Percentiles rank a stretch among this genome's conserved stretches.
phyloP scores from a whole-genome alignment of 1,140 invertebrate species.

The Pogonomyrmex barbatus region DNA sequence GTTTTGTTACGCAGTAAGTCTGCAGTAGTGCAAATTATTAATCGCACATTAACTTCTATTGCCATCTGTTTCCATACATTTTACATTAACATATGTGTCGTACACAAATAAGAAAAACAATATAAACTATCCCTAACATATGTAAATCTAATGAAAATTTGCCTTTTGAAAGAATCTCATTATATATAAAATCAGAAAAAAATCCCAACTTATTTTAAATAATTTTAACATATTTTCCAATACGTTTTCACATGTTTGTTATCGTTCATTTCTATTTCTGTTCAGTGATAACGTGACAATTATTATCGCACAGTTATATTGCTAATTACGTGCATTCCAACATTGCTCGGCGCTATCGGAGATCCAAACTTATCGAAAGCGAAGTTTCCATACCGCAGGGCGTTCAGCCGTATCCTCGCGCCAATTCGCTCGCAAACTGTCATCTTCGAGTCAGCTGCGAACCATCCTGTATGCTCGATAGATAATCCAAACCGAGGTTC shows the following conservation, averaged over 20 bases:
- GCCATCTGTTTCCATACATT: neutral
- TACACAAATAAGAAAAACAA: neutral
- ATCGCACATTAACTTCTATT: conserved; percentile 14
- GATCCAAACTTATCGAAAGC: neutral
- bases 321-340: neutral
- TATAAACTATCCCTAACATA: neutral
- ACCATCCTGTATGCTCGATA: conserved; percentile 20
- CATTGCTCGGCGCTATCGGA: neutral
- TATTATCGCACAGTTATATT: neutral
- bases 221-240: neutral
- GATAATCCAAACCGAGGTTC: conserved; percentile 23
- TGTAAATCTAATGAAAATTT: neutral
- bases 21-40: neutral
- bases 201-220: neutral
- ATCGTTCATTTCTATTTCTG: neutral
- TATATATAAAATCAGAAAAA: neutral
- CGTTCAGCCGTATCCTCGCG: neutral
- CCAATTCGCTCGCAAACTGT: conserved; percentile 43
- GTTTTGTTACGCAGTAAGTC: neutral
- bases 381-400: neutral
- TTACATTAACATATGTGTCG: neutral
- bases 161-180: too few species aligned
- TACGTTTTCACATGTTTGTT: neutral
- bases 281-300: neutral
- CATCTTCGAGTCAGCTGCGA: conserved; percentile 46